These are phyloP conservation scores for Drosophila seguyi DNA, from an alignment of 1,140 invertebrate genomes.

Conservation along the genomic window DNA sequence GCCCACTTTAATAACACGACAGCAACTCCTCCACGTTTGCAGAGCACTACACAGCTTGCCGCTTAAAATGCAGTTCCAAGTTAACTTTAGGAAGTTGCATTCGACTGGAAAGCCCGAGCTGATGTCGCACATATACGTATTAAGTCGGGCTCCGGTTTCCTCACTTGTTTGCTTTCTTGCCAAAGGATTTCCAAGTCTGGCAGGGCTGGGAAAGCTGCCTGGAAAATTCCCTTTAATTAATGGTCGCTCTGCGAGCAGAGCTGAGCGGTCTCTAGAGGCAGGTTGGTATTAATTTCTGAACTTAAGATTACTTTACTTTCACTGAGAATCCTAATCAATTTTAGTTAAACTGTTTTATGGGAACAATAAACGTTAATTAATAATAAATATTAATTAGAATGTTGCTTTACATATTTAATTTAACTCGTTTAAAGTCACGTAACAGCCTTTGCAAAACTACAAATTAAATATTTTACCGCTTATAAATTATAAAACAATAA, in stretches of 20 bases:
- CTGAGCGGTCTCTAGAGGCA: background rate
- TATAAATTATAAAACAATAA: background rate
- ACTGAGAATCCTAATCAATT: conserved; percentile 1
- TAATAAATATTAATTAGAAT: background rate
- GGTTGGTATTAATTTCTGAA: background rate
- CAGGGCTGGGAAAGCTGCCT: background rate
- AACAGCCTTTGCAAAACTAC: background rate
- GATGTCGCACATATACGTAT: conserved; percentile 4
- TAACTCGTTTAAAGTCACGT: background rate
- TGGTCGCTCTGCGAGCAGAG: background rate
- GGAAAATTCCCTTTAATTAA: conserved; percentile 4
- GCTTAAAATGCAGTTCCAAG: background rate
- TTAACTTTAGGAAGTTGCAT: conserved; percentile 11
- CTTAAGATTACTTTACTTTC: background rate
- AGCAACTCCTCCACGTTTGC: conserved; percentile 9
- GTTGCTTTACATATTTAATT: too few relatives aligned
- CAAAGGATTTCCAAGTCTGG: background rate
- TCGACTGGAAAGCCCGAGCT: background rate
- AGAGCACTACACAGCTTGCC: conserved; percentile 11
- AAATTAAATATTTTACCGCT: background rate
- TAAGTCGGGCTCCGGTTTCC: background rate
- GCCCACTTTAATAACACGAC: conserved; percentile 13
- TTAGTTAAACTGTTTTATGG: background rate
- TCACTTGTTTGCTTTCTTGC: background rate
- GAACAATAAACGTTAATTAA: too few relatives aligned